phyloP scores from a whole-genome alignment of 2,797 vertebrate species.

The Ceyx erithaca region DNA sequence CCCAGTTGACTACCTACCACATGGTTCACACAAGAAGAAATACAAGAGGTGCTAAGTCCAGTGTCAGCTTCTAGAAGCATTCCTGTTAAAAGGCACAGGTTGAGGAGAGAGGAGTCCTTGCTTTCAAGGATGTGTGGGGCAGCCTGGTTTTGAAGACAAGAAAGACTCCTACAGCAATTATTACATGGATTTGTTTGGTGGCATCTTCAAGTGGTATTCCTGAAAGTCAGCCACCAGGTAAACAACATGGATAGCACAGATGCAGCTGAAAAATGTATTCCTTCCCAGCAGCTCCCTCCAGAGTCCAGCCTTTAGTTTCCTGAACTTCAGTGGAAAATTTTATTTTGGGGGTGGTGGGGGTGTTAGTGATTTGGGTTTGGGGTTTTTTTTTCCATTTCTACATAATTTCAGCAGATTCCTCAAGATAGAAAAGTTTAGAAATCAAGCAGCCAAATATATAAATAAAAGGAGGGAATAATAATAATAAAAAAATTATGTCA shows the following conservation, averaged over 20 bases:
- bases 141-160: background rate
- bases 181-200: background rate
- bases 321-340: background rate
- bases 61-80: background rate
- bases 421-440: constrained; percentile 72
- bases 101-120: background rate
- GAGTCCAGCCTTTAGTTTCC: background rate
- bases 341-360: background rate
- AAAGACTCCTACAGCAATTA: background rate
- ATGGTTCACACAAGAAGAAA: accelerated
- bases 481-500: constrained; percentile 67
- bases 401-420: constrained; percentile 68
- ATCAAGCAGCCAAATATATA: constrained; percentile 57
- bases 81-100: background rate
- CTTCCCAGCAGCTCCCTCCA: background rate
- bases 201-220: background rate
- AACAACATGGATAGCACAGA: background rate
- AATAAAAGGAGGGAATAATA: constrained; percentile 32
- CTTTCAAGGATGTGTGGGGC: background rate
- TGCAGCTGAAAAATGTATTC: background rate
- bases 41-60: background rate
- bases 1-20: background rate
- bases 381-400: constrained; percentile 20
- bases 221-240: background rate
- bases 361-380: background rate